Percentiles rank a stretch among this genome's conserved stretches.
Evolutionary conservation across 1,140 invertebrate species (phyloP).

Genomic region (Pseudoatta argentina): DNA sequence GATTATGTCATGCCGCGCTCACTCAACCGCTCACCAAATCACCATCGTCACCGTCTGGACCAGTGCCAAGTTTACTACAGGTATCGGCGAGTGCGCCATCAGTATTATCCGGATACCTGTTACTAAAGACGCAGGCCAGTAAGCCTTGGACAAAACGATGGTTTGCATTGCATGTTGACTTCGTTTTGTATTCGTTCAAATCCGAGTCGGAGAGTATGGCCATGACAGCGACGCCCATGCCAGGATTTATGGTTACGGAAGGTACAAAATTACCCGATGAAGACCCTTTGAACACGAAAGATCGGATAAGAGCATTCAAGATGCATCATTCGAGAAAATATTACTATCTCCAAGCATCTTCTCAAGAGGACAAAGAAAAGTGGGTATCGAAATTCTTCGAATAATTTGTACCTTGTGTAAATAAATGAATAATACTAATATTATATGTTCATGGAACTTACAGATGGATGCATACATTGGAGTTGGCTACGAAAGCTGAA

Average conservation of each 20-base stretch:
- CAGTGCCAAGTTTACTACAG: constrained; percentile 85
- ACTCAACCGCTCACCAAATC: constrained; percentile 83
- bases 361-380: constrained; percentile 85
- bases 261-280: constrained; percentile 80
- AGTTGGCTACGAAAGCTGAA: constrained; percentile 86
- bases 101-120: constrained; percentile 88
- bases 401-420: neutral
- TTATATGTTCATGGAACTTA: constrained; percentile 32
- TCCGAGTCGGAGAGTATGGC: constrained; percentile 87
- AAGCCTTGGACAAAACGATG: constrained; percentile 88
- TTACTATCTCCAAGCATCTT: constrained; percentile 87
- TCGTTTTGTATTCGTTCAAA: constrained; percentile 89
- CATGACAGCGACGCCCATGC: constrained; percentile 89
- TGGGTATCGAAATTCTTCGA: constrained; percentile 67
- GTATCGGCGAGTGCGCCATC: constrained; percentile 87
- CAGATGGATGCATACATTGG: constrained; percentile 85
- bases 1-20: constrained; percentile 83
- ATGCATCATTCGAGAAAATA: constrained; percentile 87
- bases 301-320: constrained; percentile 87
- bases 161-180: constrained; percentile 89
- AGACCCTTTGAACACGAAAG: constrained; percentile 82
- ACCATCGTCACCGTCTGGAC: constrained; percentile 80
- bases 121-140: constrained; percentile 87
- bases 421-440: neutral
- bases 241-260: constrained; percentile 87